A percentile compares a stretch with the other conserved stretches of the same genome.
Conservation (phyloP, 2,888 invertebrate species). For the Tortricodes alternella region DNA sequence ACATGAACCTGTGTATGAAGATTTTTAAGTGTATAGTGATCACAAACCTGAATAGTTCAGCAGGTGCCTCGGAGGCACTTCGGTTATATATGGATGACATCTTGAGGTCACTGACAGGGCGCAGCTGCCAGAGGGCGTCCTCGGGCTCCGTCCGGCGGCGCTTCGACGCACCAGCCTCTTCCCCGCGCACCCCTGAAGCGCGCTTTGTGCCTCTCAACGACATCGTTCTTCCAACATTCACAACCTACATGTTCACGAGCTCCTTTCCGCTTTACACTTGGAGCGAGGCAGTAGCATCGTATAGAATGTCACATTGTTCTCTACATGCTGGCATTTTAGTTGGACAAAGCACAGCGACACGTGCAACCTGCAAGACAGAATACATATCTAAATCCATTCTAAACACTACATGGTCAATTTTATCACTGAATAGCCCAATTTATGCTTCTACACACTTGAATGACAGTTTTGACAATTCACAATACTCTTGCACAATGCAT, state of each 20-base stretch:
- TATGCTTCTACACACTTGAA: conserved; percentile 1
- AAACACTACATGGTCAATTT: neutral
- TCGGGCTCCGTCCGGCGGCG: conserved; percentile 74
- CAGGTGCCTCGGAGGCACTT: conserved; percentile 91
- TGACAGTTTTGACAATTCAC: conserved; percentile 37
- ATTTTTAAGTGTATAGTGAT: neutral
- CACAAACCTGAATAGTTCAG: conserved; percentile 89
- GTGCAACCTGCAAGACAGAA: conserved; percentile 59
- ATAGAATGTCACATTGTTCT: conserved; percentile 76
- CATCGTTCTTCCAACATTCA: conserved; percentile 63
- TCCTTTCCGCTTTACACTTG: conserved; percentile 74
- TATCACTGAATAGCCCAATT: neutral
- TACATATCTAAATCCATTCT: neutral
- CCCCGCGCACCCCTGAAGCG: conserved; percentile 69
- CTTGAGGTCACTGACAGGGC: conserved; percentile 93
- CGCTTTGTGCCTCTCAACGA: conserved; percentile 79
- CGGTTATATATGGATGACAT: conserved; percentile 94
- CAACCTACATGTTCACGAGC: conserved; percentile 79
- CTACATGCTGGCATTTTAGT: conserved; percentile 74
- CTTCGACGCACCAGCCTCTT: conserved; percentile 71
- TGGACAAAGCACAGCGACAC: conserved; percentile 47
- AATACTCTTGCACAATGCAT: conserved; percentile 32
- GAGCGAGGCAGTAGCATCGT: conserved; percentile 77
- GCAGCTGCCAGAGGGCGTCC: conserved; percentile 88
- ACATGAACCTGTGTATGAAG: conserved; percentile 32